Evolutionary conservation across 2,888 invertebrate genomes (phyloP), one percentile per base, ranked within the genome.

Genomic region (Xylota sylvarum): DNA sequence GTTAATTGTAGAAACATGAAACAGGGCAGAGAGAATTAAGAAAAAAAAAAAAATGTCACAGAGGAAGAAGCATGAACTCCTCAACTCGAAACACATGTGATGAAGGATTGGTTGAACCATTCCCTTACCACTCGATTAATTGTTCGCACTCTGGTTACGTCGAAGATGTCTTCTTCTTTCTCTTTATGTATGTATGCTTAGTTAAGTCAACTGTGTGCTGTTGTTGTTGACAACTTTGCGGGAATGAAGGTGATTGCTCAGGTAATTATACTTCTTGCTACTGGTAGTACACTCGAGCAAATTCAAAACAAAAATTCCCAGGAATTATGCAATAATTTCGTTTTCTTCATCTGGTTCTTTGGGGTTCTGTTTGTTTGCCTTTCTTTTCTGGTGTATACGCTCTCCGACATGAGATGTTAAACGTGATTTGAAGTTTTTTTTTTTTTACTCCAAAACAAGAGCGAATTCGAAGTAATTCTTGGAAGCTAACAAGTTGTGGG

Each of bases 321-420:
- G 67, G 86, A 86, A 86, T 86, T 86, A 86, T 86, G 86, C 86
- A 86, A 86, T 86, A 72, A 73, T 62, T 67, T 82, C 55, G 43
- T 73, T 58, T 86, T 81, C 67, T 62, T 85, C 74, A 30, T 27
- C 23, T 73, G 73, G 12, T 19, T 74, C 9, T 60, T 14, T 40
- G 40, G n/a, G 17, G 23, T 43, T 37, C 35, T 10, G 65, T 50
- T 62, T 37, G 23, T 56, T 76, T 48, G 65, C 52, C 64, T 64
- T 77, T 73, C 52, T 17, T 56, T 37, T 58, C 40, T 50, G 83
- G 83, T 60, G 55, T 78, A 46, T 14, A 5, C 40, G 17, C 32
- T 40, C 7, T n/a, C 35, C 56, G 72, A 73, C 73, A 73, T 80
- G 73, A 72, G 80, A 80, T 58, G 73, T 80, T 58, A 50, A 72